Evolutionary conservation across 2,888 invertebrate species (phyloP).

Genomic region (Ceraclea dissimilis): DNA sequence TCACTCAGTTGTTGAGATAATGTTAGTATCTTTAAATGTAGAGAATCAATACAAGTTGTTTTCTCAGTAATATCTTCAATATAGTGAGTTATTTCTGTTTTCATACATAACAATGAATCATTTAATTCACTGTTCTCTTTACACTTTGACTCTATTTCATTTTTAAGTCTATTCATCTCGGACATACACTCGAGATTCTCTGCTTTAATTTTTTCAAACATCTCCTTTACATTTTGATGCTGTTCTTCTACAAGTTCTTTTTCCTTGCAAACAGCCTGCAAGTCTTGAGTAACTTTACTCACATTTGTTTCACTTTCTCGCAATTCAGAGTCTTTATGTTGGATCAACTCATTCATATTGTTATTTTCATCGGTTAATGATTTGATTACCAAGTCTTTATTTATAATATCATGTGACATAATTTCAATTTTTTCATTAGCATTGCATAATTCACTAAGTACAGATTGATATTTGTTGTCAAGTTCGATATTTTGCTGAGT

Average conservation of each 20-base stretch:
- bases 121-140: background rate
- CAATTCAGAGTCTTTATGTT: background rate
- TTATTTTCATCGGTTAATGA: background rate
- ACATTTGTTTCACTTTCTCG: background rate
- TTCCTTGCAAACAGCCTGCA: background rate
- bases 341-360: background rate
- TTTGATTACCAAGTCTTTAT: background rate
- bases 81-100: background rate
- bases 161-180: background rate
- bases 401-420: background rate
- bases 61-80: background rate
- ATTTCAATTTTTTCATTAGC: background rate
- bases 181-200: background rate
- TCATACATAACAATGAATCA: background rate
- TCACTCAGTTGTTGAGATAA: background rate
- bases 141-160: background rate
- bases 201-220: background rate
- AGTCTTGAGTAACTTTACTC: background rate
- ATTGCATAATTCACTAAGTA: background rate
- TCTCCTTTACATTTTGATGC: background rate
- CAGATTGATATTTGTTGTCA: background rate
- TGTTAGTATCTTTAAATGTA: background rate
- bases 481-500: background rate
- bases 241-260: background rate
- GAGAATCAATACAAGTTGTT: background rate